Conservation (phyloP, 2,797 vertebrate species). For the Euthynnus affinis region DNA sequence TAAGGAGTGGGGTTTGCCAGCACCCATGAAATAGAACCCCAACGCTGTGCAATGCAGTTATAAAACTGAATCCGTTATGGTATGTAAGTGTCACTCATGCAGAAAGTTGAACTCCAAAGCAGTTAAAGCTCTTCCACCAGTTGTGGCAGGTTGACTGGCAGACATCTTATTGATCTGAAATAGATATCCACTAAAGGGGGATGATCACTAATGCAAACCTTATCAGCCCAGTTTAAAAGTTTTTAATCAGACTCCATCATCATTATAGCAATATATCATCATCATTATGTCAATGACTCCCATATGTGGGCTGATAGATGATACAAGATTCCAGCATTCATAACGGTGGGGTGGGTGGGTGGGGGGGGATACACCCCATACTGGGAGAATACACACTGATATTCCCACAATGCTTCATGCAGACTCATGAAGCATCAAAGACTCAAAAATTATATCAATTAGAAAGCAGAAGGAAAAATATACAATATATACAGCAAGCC, state of each 20-base stretch:
- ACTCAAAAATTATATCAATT: constrained; percentile 11
- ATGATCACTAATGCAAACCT: constrained; percentile 60
- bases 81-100: constrained; percentile 75
- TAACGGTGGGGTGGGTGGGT: not conserved
- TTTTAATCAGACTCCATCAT: constrained; percentile 67
- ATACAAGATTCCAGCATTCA: constrained; percentile 39
- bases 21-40: constrained; percentile 78
- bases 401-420: constrained; percentile 22
- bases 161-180: constrained; percentile 65
- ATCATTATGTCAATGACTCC: constrained; percentile 66
- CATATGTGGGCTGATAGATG: constrained; percentile 71
- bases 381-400: constrained; percentile 20
- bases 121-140: constrained; percentile 35
- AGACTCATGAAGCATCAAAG: constrained; percentile 13
- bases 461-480: constrained; percentile 17
- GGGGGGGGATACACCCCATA: not conserved
- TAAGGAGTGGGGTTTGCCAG: constrained; percentile 66
- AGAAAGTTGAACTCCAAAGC: constrained; percentile 71
- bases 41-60: constrained; percentile 64
- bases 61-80: constrained; percentile 74
- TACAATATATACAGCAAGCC: not conserved
- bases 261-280: constrained; percentile 54
- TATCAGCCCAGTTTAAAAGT: constrained; percentile 53
- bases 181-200: constrained; percentile 47
- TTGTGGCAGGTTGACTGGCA: constrained; percentile 65